Evolutionary conservation across 1,140 invertebrate genomes (phyloP), one percentile per base, ranked within the genome.

Genomic region (Hirudo medicinalis): DNA sequence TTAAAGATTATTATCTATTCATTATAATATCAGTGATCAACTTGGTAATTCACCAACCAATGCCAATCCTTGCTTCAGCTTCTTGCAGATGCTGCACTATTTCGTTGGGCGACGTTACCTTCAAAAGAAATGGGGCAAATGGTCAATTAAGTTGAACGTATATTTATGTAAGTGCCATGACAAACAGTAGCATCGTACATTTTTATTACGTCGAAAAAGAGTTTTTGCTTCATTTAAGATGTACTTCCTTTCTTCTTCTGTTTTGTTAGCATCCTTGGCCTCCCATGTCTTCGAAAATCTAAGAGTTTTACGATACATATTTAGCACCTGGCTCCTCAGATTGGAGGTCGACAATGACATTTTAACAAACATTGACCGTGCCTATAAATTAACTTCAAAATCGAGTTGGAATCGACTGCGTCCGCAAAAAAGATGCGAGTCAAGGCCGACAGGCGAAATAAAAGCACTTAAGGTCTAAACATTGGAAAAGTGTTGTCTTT

Each of bases 181-280:
- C 32, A 36, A 36, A 25, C 22, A 63, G 19, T 63, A n/a, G 22
- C 8, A n/a, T 25, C 22, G 3, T 63, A 63, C 57, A 63, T 63
- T 63, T 63, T 63, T 63, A 32, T 63, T 63, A 6, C 29, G 22
- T 63, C 57, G 22, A 32, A 63, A 63, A 22, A 63, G 57, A 63
- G 57, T 63, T 25, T 20, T 22, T 11, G 57, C 57, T 63, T 63
- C 57, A n/a, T 63, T n/a, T n/a, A 25, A 25, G 19, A 63, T 63
- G 13, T 63, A 63, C 15, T 63, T 22, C 15, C 57, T 63, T 63
- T 63, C 57, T 22, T 63, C 22, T n/a, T 22, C 57, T 63, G 57
- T 63, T 0, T 63, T 63, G 8, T 22, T 8, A 13, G 57, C 4
- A 20, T 63, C 57, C 13, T 25, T 32, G 8, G 57, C 57, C 29